Evolutionary conservation across 2,113 vertebrate genomes (phyloP), one percentile per base, ranked within the genome.

Genomic region (Brachypteracias leptosomus): DNA sequence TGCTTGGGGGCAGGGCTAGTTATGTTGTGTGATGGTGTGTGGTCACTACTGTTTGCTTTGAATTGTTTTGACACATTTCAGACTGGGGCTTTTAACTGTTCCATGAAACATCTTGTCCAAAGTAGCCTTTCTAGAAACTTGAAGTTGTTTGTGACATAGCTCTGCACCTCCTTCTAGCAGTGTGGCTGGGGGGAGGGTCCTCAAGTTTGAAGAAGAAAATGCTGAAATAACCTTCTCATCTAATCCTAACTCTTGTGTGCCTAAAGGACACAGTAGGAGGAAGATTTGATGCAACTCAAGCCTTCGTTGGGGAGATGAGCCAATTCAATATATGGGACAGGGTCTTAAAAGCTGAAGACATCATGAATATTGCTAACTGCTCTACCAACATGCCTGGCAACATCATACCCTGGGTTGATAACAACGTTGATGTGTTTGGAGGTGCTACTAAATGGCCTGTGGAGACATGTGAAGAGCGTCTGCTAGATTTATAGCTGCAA

Each of bases 241-340:
- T 92, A 59, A 96, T 47, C 21, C 7, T 17, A 31, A 67, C 51
- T 74, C 58, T 97, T 86, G 63, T 95, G 70, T 84, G 89, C 97
- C 67, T 79, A 18, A 97, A 99, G 99, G 99, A 99, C 95, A 98
- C 99, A 0, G 99, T 99, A 2, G 99, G 99, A 70, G 99, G 99
- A 65, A 98, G 99, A 59, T 99, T 99, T 11, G 99, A 99, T 47
- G 99, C 99, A 80, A 99, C 99, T 7, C 99, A 99, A 98, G 99
- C 99, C 16, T 99, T 99, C 4, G 99, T 99, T 29, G 99, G 99
- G 40, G 99, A 99, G 97, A 97, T 99, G 97, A 99, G 99, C 98
- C 99, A 99, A 96, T 99, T 99, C 98, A 99, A 99, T 98, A 99
- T 99, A 97, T 99, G 99, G 99, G 99, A 99, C 98, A 98, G 99